Evolutionary conservation across 2,113 vertebrate species (phyloP).

Genomic region (Rhynchomys soricoides): DNA sequence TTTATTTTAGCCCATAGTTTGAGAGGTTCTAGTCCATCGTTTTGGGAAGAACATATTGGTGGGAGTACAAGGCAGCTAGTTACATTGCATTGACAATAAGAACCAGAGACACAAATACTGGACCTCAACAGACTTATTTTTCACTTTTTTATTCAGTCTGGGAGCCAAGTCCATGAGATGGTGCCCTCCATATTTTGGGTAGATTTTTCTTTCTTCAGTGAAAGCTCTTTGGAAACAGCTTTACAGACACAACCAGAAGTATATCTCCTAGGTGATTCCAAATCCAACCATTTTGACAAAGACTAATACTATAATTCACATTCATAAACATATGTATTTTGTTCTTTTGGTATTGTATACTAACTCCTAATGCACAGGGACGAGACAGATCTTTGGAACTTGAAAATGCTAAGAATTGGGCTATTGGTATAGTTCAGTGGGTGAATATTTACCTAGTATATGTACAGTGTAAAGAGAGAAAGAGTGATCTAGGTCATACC

Average conservation of each 20-base stretch:
- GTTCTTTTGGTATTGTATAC: background rate
- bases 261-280: background rate
- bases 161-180: background rate
- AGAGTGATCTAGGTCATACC: background rate
- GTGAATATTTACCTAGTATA: background rate
- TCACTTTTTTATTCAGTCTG: background rate
- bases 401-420: slow-evolving; percentile 7
- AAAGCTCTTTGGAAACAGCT: background rate
- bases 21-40: background rate
- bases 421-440: background rate
- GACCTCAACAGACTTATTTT: background rate
- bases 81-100: background rate
- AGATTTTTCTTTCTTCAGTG: background rate
- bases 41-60: background rate
- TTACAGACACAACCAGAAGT: background rate
- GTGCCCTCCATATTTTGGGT: background rate
- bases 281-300: background rate
- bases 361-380: background rate
- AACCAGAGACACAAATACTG: background rate
- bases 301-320: background rate
- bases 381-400: slow-evolving; percentile 9
- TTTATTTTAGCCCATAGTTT: background rate
- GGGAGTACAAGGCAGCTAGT: background rate
- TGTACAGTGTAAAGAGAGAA: background rate
- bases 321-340: background rate